These are phyloP conservation scores for Nesoenas mayeri DNA, from an alignment of 2,113 vertebrate species.

Conservation along the genomic window DNA sequence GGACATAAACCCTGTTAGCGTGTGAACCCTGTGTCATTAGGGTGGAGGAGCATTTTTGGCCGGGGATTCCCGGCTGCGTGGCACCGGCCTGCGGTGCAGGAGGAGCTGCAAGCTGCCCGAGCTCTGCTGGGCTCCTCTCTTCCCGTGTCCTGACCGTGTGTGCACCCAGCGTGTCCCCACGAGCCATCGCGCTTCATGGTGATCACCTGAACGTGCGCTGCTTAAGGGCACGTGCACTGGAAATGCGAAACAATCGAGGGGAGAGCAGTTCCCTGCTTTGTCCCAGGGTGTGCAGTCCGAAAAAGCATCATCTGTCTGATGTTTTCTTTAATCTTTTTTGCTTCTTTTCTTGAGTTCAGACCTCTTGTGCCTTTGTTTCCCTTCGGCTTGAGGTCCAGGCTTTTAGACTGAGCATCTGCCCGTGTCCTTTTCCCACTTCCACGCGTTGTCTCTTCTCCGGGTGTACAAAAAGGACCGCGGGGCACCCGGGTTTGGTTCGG, in stretches of 20 bases:
- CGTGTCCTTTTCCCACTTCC: not conserved
- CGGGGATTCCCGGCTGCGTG: not conserved
- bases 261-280: not conserved
- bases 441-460: not conserved
- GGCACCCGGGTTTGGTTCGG: not conserved
- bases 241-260: not conserved
- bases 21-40: not conserved
- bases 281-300: not conserved
- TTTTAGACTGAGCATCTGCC: not conserved
- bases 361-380: conserved; percentile 25
- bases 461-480: fast-evolving
- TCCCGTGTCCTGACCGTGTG: not conserved
- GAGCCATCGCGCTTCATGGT: not conserved
- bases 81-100: fast-evolving
- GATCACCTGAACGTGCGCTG: not conserved
- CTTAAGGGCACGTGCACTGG: not conserved
- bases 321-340: not conserved
- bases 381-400: not conserved
- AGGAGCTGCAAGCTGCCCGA: not conserved
- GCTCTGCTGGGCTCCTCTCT: not conserved
- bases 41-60: not conserved
- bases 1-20: not conserved
- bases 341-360: not conserved
- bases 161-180: not conserved
- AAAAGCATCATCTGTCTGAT: not conserved